Percentiles rank a stretch among this genome's conserved stretches.
These are phyloP conservation scores for Anoplopoma fimbria DNA, from an alignment of 2,113 vertebrate species.

Conservation along the genomic window DNA sequence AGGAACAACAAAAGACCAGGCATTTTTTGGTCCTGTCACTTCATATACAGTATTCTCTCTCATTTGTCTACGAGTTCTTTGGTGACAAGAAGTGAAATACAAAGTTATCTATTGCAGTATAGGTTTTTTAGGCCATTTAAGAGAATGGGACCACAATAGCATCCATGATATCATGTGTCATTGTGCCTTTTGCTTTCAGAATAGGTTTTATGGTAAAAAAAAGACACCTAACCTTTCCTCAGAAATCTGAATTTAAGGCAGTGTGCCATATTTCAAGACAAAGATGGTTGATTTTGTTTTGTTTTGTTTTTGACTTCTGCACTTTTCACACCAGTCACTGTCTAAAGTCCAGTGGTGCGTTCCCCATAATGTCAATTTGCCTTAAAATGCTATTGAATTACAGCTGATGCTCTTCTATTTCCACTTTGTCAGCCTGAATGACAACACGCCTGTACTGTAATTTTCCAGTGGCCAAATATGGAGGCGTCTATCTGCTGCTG, in stretches of 20 bases:
- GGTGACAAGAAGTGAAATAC: conserved; percentile 24
- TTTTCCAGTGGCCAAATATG: conserved; percentile 88
- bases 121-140: not conserved
- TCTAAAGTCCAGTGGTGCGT: not conserved
- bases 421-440: conserved; percentile 81
- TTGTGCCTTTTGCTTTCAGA: not conserved
- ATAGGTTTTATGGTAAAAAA: not conserved
- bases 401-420: conserved; percentile 81
- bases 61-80: conserved; percentile 2
- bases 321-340: not conserved
- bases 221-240: not conserved
- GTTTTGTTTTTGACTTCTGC: not conserved
- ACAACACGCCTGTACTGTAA: conserved; percentile 81
- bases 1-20: conserved; percentile 58
- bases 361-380: conserved; percentile 58
- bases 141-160: not conserved
- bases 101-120: not conserved
- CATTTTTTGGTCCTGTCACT: conserved; percentile 51
- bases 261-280: not conserved
- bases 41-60: conserved; percentile 33
- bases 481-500: conserved; percentile 84
- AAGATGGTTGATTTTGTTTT: no score
- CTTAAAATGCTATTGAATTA: conserved; percentile 81
- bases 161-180: not conserved
- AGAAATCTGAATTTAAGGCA: not conserved